A percentile compares a stretch with the other conserved stretches of the same genome.
These are phyloP conservation scores for Empidonax traillii DNA, from an alignment of 2,113 vertebrate species.

Conservation along the genomic window DNA sequence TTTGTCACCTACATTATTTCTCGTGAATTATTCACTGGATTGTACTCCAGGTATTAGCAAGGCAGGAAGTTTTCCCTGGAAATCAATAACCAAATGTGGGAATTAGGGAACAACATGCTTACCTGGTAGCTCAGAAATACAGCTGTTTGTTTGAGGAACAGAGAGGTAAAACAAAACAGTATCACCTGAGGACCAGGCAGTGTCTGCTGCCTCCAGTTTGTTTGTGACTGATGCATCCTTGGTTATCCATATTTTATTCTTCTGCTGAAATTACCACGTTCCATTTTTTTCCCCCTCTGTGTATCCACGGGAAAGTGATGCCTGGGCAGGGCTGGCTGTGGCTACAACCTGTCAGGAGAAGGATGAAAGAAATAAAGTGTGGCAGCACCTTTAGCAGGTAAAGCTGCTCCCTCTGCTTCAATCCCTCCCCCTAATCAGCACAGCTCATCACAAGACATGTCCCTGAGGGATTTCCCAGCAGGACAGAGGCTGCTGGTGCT, in stretches of 20 bases:
- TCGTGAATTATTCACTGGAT: neutral
- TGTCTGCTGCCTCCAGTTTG: neutral
- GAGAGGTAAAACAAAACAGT: neutral
- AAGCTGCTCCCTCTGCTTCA: neutral
- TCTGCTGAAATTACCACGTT: fast-evolving
- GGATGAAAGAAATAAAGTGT: neutral
- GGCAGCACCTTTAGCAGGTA: neutral
- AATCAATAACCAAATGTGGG: neutral
- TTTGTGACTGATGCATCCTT: neutral
- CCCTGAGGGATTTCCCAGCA: neutral
- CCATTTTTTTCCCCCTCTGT: neutral
- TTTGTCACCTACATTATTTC: neutral
- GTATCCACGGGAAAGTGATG: neutral
- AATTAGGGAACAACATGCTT: neutral
- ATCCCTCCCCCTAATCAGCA: neutral
- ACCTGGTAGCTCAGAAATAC: neutral
- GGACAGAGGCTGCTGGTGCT: neutral
- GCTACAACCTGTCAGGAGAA: neutral
- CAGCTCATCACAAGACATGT: neutral
- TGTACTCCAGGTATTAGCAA: neutral
- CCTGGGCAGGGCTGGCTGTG: neutral
- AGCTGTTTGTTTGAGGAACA: neutral
- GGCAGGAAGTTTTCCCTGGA: neutral
- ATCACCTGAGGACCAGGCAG: neutral
- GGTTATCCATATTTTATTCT: neutral